phyloP scores from a whole-genome alignment of 37 sponge, comb jelly and placozoan species.

The Ephydatia muelleri region DNA sequence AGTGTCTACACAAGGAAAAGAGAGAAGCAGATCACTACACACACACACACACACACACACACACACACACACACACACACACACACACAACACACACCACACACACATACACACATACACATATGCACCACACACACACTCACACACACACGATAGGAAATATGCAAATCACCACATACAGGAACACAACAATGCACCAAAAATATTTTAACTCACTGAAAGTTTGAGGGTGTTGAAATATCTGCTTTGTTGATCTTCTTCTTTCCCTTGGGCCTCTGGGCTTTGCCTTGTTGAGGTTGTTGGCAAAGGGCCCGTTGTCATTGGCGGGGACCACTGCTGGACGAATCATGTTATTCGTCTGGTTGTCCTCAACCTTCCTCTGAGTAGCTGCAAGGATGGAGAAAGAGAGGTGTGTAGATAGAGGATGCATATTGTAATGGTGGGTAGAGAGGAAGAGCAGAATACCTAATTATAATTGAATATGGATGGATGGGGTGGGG shows the following conservation, averaged over 20 bases:
- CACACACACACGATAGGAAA: slow-evolving; percentile 21
- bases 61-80: too few species aligned
- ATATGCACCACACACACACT: too few species aligned
- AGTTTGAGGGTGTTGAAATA: slow-evolving; percentile 90
- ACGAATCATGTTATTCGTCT: background rate
- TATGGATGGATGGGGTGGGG: too few species aligned
- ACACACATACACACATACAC: too few species aligned
- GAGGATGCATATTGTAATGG: background rate
- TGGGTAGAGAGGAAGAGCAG: too few species aligned
- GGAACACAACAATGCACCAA: too few species aligned
- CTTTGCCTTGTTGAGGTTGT: background rate
- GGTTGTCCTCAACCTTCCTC: background rate
- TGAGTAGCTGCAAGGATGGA: slow-evolving; percentile 14
- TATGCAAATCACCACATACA: too few species aligned
- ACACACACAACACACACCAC: too few species aligned
- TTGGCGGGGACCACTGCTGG: background rate
- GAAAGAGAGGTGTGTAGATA: background rate
- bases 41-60: too few species aligned
- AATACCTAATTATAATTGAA: too few species aligned
- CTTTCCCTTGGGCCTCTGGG: slow-evolving; percentile 28
- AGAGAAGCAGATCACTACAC: too few species aligned
- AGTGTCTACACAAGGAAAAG: too few species aligned
- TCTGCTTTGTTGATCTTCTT: slow-evolving; percentile 88
- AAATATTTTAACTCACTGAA: slow-evolving; percentile 45
- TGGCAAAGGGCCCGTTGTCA: slow-evolving; percentile 23